A percentile compares a stretch with the other conserved stretches of the same genome.
These are phyloP conservation scores for Sceliomorpha sp. DNA, from an alignment of 2,888 invertebrate genomes.

Conservation along the genomic window DNA sequence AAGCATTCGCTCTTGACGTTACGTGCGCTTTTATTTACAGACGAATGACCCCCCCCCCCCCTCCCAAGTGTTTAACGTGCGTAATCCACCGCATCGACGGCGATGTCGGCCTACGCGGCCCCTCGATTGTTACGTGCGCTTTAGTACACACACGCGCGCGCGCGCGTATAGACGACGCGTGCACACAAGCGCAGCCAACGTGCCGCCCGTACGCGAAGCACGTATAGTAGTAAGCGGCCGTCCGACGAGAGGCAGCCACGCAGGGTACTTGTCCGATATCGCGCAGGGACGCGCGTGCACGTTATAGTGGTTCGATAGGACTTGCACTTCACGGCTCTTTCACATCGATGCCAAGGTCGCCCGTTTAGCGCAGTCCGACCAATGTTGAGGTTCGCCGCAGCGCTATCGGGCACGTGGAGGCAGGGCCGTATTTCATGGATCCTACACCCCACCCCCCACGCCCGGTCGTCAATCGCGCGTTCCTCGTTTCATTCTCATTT, in stretches of 20 bases:
- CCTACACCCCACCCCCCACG: no score
- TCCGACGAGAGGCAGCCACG: constrained; percentile 19
- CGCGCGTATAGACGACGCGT: background rate
- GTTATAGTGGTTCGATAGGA: constrained; percentile 40
- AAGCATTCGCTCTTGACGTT: no score
- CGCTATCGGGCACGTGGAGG: constrained; percentile 40
- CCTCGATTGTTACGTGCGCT: constrained; percentile 31
- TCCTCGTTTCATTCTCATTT: no score
- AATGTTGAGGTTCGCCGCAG: constrained; percentile 54
- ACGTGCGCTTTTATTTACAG: constrained; percentile 49
- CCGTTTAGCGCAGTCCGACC: constrained; percentile 52
- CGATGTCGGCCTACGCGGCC: constrained; percentile 11
- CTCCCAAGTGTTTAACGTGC: constrained; percentile 35
- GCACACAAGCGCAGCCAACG: background rate
- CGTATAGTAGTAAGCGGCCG: no score
- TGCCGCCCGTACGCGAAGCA: no score
- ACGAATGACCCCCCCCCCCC: constrained; percentile 55
- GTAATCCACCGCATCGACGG: constrained; percentile 19
- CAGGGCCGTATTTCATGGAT: constrained; percentile 39
- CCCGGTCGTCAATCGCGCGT: no score
- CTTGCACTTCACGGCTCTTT: constrained; percentile 75
- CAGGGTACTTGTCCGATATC: constrained; percentile 57
- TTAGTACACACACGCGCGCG: constrained; percentile 3
- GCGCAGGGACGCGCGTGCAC: constrained; percentile 46
- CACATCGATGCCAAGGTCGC: constrained; percentile 78